These are phyloP conservation scores for Drosophila elegans DNA, from an alignment of 1,140 invertebrate species.

Conservation along the genomic window DNA sequence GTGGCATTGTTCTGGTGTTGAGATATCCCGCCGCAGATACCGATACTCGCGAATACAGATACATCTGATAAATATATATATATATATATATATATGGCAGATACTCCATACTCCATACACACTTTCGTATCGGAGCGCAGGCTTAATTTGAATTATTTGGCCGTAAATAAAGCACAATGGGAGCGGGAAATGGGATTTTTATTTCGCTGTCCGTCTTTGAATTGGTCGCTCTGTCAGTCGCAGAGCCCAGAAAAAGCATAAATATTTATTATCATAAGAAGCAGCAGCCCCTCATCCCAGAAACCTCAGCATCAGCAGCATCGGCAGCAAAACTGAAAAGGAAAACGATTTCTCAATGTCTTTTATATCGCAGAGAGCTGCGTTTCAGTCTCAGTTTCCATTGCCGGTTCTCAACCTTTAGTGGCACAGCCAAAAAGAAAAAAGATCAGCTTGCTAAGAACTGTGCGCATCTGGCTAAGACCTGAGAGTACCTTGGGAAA, in stretches of 20 bases:
- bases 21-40: constrained; percentile 54
- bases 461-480: not conserved
- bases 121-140: constrained; percentile 40
- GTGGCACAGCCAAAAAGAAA: constrained; percentile 35
- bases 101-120: constrained; percentile 40
- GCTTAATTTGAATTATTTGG: constrained; percentile 82
- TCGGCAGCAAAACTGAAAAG: constrained; percentile 60
- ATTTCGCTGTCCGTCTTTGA: constrained; percentile 58
- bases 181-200: constrained; percentile 67
- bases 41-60: constrained; percentile 35
- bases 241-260: constrained; percentile 56
- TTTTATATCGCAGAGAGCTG: constrained; percentile 64
- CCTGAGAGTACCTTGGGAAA: not conserved
- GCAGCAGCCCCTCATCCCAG: constrained; percentile 41
- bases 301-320: constrained; percentile 9
- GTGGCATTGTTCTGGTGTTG: constrained; percentile 56
- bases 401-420: constrained; percentile 48
- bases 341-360: constrained; percentile 82
- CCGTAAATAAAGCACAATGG: constrained; percentile 81
- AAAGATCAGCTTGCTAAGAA: constrained; percentile 20
- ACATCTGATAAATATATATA: constrained; percentile 14
- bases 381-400: constrained; percentile 25
- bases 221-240: constrained; percentile 43
- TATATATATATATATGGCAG: constrained; percentile 2
- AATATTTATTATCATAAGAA: constrained; percentile 81